These are phyloP conservation scores for Thripadectes ignobilis DNA, from an alignment of 2,797 vertebrate species.

Conservation along the genomic window DNA sequence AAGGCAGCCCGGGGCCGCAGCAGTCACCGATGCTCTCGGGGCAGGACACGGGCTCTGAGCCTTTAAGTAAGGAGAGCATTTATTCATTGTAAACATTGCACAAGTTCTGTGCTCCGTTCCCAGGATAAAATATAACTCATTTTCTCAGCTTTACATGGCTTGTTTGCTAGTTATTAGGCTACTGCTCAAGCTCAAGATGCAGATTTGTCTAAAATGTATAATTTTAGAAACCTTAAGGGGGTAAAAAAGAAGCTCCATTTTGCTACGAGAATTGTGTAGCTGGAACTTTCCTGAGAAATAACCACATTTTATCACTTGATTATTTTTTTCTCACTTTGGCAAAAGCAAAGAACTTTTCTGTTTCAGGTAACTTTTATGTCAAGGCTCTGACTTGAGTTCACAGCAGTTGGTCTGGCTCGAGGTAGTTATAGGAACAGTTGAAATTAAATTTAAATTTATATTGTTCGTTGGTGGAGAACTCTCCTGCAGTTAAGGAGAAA, in stretches of 20 bases:
- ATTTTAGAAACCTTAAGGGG: background rate
- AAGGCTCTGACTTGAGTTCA: background rate
- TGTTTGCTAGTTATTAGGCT: background rate
- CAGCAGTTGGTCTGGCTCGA: slow-evolving; percentile 41
- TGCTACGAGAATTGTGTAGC: background rate
- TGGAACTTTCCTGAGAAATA: background rate
- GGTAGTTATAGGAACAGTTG: background rate
- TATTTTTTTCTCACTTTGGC: background rate
- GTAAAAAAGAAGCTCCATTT: background rate
- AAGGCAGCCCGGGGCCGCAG: background rate
- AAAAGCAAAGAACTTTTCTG: background rate
- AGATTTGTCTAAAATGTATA: background rate
- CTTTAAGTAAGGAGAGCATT: background rate
- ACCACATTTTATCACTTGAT: background rate
- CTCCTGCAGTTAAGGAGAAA: slow-evolving; percentile 20
- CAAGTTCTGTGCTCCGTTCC: background rate
- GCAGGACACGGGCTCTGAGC: background rate
- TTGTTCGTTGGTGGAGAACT: background rate
- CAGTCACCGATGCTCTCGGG: background rate
- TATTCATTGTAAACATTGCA: background rate
- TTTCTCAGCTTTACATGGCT: background rate
- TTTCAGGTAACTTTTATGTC: slow-evolving; percentile 25
- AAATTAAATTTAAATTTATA: slow-evolving; percentile 48
- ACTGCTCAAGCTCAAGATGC: background rate
- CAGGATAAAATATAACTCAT: background rate